Base-by-base conservation (phyloP, 2,113 vertebrate species). In the Sorex araneus region DNA sequence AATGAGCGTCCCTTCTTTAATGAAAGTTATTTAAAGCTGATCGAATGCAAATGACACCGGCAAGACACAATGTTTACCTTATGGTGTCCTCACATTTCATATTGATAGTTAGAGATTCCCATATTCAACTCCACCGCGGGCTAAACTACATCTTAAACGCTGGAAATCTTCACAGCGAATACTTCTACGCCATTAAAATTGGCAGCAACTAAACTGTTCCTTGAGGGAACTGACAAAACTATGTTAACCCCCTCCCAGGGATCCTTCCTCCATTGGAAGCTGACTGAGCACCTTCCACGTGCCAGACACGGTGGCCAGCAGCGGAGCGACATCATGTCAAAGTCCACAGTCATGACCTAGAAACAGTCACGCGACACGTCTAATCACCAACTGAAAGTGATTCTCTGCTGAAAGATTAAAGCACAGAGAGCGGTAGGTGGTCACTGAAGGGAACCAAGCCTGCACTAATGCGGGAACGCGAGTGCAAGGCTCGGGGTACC, bases 161-260 rank as follows among this genome's bases (percentile, higher is more conserved):
- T 78, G 28, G 60, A 94, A 79, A 36, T 76, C 19, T 63, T 19
- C 15, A 74, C 6, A 64, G 28, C 82, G 5, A 75, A 15, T 60
- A 36, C 47, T 89, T 82, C 78, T 11, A 57, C 7, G 57, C 64
- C 64, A 50, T 54, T 15, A 92, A 79, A 89, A 47, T 45, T 63
- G 30, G 19, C n/a, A 86, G 66, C 30, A 75, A 79, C 27, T 83
- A 91, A 86, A 45, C 43, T 57, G 34, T 30, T 80, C 3, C 84
- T 93, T 54, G 66, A 89, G 60, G 73, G 30, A 92, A 84, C 18
- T 57, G 36, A 13, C 81, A 45, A 83, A 89, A 36, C 10, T 7
- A 90, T 21, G n/a, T 43, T 69, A 50, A 86, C 75, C 70, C 57
- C 40, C 47, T 71, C 32, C 5, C 90, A 90, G 43, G 16, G 25